Evolutionary conservation across 2,888 invertebrate species (phyloP).

Genomic region (Drosophila nr. fundita): DNA sequence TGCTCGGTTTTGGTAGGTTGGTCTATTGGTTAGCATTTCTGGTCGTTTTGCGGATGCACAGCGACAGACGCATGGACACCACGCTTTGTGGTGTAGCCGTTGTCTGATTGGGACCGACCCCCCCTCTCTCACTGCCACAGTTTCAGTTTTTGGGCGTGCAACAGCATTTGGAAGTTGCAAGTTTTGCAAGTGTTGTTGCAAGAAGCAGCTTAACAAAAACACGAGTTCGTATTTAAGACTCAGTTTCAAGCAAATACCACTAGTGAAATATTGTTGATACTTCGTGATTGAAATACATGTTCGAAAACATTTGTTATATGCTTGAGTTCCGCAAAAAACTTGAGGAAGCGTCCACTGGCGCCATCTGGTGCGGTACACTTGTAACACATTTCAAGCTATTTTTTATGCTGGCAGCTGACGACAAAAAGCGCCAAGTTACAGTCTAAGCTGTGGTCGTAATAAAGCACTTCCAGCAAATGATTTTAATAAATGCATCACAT

Average conservation of each 20-base stretch:
- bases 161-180: not conserved
- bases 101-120: slow-evolving; percentile 33
- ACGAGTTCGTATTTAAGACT: not conserved
- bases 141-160: not conserved
- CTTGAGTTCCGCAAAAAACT: slow-evolving; percentile 10
- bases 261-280: not conserved
- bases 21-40: slow-evolving; percentile 62
- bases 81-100: slow-evolving; percentile 59
- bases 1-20: slow-evolving; percentile 32
- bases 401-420: slow-evolving; percentile 9
- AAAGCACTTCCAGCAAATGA: not conserved
- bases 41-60: slow-evolving; percentile 68
- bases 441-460: not conserved
- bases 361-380: slow-evolving; percentile 45
- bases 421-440: not conserved
- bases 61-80: slow-evolving; percentile 52
- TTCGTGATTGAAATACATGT: not conserved
- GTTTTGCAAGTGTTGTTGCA: not conserved
- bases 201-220: not conserved
- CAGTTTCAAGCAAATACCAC: not conserved
- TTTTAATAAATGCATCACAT: not conserved
- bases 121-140: not conserved
- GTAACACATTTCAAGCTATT: slow-evolving; percentile 18
- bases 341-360: slow-evolving; percentile 31
- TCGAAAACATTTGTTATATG: not conserved